Base-by-base conservation (phyloP, 2,888 invertebrate species). In the Rotaria socialis region DNA sequence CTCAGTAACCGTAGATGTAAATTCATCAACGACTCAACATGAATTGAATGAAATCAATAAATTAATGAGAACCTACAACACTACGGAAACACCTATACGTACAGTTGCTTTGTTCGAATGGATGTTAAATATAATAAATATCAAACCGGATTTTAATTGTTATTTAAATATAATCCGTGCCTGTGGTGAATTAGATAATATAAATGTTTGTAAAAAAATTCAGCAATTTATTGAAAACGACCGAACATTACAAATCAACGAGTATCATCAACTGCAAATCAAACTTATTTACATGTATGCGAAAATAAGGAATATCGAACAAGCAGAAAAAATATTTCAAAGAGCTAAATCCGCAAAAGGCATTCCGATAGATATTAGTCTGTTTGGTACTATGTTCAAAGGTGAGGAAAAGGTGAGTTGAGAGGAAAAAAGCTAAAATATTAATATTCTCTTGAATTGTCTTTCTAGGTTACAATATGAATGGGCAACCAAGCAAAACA, bases 251-350 rank as follows among this genome's bases (percentile, higher is more conserved):
- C 1, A 35, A 4, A 7, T 10, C 6, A 35, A 67, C 4, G 67
- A 67, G 35, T 67, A 67, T 67, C 16, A 67, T 67, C 67, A 67
- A 67, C 67, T 67, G 19, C 67, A 67, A 67, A 67, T 35, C 0
- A 67, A 67, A 67, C 67, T 67, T 35, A 67, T 67, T 41, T 67
- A 67, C 35, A 67, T 67, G 67, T 41, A 67, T 35, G 16, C 67
- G 1, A 67, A 27, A 27, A 35, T 41, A 19, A 67, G 24, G 16
- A 35, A 35, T 7, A 27, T 67, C 16, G 16, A 67, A 19, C 35
- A 35, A 19, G 67, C 67, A 10, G 67, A 67, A 35, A 7, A 67
- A 41, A 35, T 67, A 35, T 67, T 67, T 67, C 35, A 67, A 1
- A 35, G 16, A 67, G 6, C 19, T 11, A 67, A 16, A 67, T 11